These are phyloP conservation scores for Caenorhabditis sp. DNA, from an alignment of 2,888 invertebrate species.

Conservation along the genomic window DNA sequence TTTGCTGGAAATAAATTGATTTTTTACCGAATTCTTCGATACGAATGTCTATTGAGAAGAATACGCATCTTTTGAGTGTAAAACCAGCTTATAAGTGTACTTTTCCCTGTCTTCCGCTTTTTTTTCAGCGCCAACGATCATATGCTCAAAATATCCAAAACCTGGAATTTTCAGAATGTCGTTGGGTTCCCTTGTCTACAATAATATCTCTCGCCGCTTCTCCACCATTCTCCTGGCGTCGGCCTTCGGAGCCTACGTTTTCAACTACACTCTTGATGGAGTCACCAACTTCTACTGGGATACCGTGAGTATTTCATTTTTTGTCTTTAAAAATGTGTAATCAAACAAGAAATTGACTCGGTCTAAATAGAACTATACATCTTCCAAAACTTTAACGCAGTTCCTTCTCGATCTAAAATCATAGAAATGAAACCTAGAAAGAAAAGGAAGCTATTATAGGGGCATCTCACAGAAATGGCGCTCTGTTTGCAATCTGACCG, in stretches of 20 bases:
- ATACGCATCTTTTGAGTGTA: background rate
- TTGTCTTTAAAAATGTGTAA: too few relatives aligned
- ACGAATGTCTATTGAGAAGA: background rate
- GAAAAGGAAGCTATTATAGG: too few relatives aligned
- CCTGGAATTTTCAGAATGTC: constrained; percentile 61
- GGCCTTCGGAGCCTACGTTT: constrained; percentile 72
- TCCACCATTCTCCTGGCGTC: constrained; percentile 74
- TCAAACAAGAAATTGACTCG: too few relatives aligned
- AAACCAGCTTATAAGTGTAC: background rate
- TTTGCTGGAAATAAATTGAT: background rate
- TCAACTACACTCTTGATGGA: constrained; percentile 72
- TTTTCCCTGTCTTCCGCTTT: background rate
- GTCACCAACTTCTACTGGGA: constrained; percentile 74
- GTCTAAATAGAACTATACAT: too few relatives aligned
- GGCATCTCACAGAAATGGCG: too few relatives aligned
- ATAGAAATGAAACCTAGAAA: too few relatives aligned
- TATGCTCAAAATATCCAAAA: background rate
- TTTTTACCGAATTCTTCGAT: background rate
- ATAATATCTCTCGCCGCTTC: constrained; percentile 72
- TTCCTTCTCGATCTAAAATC: too few relatives aligned
- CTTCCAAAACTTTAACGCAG: too few relatives aligned
- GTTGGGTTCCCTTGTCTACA: constrained; percentile 69
- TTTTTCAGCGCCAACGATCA: background rate
- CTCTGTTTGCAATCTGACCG: too few relatives aligned
- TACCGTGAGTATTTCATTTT: constrained; percentile 55